phyloP scores from a whole-genome alignment of 1,140 invertebrate genomes.

The Babylonia areolata region DNA sequence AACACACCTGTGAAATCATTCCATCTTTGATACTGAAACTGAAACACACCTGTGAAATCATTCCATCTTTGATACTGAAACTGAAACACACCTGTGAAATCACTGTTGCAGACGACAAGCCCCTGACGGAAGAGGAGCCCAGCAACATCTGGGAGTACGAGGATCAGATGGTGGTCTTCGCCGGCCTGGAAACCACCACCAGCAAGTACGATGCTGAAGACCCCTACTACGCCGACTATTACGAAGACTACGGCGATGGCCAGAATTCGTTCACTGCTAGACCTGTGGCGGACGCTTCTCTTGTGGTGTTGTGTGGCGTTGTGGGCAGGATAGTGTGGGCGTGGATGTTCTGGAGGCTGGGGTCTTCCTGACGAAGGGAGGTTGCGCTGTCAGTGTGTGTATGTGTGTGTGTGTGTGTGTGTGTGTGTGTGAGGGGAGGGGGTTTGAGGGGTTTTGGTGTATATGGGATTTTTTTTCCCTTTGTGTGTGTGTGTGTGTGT shows the following conservation, averaged over 20 bases:
- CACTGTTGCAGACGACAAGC: slow-evolving; percentile 25
- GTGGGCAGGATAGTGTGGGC: neutral
- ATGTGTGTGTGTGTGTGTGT: too few species aligned
- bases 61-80: too few species aligned
- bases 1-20: too few species aligned
- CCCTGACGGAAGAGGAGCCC: slow-evolving; percentile 1
- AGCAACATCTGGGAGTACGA: slow-evolving; percentile 23
- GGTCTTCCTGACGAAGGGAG: neutral
- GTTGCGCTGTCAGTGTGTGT: too few species aligned
- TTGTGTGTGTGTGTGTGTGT: too few species aligned
- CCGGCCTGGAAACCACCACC: neutral
- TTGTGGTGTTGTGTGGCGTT: neutral
- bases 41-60: too few species aligned
- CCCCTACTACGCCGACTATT: slow-evolving; percentile 13
- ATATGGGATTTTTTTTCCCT: too few species aligned
- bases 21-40: too few species aligned
- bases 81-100: neutral
- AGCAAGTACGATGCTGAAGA: neutral
- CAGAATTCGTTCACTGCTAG: neutral
- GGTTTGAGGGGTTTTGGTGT: too few species aligned
- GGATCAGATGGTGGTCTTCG: slow-evolving; percentile 33
- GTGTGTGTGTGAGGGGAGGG: too few species aligned
- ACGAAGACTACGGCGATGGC: neutral
- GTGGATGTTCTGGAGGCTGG: neutral
- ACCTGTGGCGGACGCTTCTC: neutral